Conservation (phyloP, 1,140 invertebrate genomes). For the Delia radicum region DNA sequence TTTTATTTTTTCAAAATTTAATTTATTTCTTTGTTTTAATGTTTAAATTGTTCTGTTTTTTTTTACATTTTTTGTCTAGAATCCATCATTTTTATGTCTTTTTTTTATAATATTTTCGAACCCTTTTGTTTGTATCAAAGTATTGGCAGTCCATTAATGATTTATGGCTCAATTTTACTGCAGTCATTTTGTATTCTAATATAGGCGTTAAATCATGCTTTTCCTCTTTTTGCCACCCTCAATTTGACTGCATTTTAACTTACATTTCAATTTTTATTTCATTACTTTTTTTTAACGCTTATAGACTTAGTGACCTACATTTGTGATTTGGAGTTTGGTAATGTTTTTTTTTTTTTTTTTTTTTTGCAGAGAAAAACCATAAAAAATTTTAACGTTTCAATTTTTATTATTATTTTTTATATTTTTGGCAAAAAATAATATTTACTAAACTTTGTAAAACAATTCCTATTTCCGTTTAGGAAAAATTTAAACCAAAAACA, state of each 20-base stretch:
- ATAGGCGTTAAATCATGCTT: neutral
- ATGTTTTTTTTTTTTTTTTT: neutral
- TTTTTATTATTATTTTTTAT: neutral
- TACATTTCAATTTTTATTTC: neutral
- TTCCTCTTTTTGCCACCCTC: neutral
- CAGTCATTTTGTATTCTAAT: conserved; percentile 10
- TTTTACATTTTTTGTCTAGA: too few species aligned
- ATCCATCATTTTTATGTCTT: too few species aligned
- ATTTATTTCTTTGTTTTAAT: too few species aligned
- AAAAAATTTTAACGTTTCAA: neutral
- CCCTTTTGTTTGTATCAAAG: neutral
- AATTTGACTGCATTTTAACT: neutral
- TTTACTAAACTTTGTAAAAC: too few species aligned
- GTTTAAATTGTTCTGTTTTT: neutral
- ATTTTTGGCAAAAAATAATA: neutral
- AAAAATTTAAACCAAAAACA: neutral
- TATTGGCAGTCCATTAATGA: conserved; percentile 17
- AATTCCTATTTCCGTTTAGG: neutral
- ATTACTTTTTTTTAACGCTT: neutral
- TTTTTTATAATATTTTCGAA: neutral
- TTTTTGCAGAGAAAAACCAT: neutral
- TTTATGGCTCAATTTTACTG: conserved; percentile 23
- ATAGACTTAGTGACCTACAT: neutral
- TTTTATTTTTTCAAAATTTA: too few species aligned
- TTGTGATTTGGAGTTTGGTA: neutral